Base-by-base conservation (phyloP, 2,113 vertebrate genomes). In the Solea senegalensis region DNA sequence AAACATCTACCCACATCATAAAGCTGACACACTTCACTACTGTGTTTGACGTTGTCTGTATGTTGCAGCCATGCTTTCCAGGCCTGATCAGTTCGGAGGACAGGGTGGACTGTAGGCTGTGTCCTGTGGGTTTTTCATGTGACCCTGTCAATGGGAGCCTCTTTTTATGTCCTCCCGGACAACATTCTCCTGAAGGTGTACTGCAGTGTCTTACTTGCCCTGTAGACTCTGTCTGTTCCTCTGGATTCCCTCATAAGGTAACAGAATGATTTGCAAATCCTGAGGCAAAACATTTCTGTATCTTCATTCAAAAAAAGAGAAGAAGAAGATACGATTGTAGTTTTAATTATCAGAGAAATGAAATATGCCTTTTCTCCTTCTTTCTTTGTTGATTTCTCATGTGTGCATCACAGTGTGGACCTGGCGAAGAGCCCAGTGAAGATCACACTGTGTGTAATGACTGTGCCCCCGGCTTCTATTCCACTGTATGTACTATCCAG, bases 71-170 rank as follows among this genome's bases (percentile, higher is more conserved):
- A 40, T 97, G 96, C 77, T 93, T 93, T 12, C 56, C 61, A 9
- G 95, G 95, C 52, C 88, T 90, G 40, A 86, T 96, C 50, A 95
- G 94, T 71, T 85, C 94, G 21, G 94, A 94, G 58, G 94, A 93
- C 11, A 67, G 93, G 73, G 87, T 88, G 4, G 91, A 91, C 63
- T 97, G 95, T 69, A 84, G 80, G 2, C 81, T 92, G 0, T 97
- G 95, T 78, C 95, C 95, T 3, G 68, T 90, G n/a, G 96, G 96
- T 9, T 94, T 91, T 34, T 91, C 92, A 0, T 96, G 95, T 52
- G 84, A 95, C 40, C 83, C 85, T 0, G 57, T 0, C 34, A 84
- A 49, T 0, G 94, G 93, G 4, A 65, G 51, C 4, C 85, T 92
- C 14, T 88, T 72, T 61, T 83, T 90, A 49, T 96, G 96, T 28